A percentile compares a stretch with the other conserved stretches of the same genome.
These are phyloP conservation scores for Gambusia affinis DNA, from an alignment of 2,113 vertebrate genomes.

Conservation along the genomic window DNA sequence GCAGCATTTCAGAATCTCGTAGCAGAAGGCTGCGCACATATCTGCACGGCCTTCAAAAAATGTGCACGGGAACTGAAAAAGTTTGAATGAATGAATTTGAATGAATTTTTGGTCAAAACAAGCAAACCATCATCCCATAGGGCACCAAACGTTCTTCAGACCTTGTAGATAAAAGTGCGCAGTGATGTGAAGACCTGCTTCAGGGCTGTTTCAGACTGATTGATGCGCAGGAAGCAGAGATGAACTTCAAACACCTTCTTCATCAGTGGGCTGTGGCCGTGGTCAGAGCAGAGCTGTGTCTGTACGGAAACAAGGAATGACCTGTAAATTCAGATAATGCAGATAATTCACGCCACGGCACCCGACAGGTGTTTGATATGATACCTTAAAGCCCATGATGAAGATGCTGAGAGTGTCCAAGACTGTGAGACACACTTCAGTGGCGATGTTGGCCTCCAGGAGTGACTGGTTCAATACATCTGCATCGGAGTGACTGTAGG, in stretches of 20 bases:
- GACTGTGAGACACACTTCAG: conserved; percentile 95
- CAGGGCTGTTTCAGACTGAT: conserved; percentile 94
- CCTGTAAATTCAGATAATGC: neutral
- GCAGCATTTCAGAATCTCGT: conserved; percentile 96
- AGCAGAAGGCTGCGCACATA: conserved; percentile 97
- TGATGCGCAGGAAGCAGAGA: conserved; percentile 95
- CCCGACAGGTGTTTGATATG: conserved; percentile 14
- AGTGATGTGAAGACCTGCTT: conserved; percentile 95
- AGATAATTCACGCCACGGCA: neutral
- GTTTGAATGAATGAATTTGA: no score
- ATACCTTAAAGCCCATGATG: conserved; percentile 96
- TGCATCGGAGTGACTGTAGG: conserved; percentile 94
- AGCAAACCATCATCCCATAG: neutral
- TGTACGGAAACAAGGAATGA: conserved; percentile 51
- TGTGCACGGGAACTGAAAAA: conserved; percentile 87
- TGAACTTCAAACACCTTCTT: conserved; percentile 98
- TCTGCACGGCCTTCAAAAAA: conserved; percentile 97
- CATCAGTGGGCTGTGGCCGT: conserved; percentile 97
- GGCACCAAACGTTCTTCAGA: conserved; percentile 52
- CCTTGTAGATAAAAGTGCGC: conserved; percentile 95
- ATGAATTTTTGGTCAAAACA: neutral
- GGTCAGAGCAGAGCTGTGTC: conserved; percentile 92
- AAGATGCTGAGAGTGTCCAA: conserved; percentile 95
- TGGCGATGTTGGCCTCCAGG: conserved; percentile 95
- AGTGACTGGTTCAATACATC: conserved; percentile 94